Evolutionary conservation across 1,140 invertebrate species (phyloP).

Genomic region (Aporrectodea caliginosa): DNA sequence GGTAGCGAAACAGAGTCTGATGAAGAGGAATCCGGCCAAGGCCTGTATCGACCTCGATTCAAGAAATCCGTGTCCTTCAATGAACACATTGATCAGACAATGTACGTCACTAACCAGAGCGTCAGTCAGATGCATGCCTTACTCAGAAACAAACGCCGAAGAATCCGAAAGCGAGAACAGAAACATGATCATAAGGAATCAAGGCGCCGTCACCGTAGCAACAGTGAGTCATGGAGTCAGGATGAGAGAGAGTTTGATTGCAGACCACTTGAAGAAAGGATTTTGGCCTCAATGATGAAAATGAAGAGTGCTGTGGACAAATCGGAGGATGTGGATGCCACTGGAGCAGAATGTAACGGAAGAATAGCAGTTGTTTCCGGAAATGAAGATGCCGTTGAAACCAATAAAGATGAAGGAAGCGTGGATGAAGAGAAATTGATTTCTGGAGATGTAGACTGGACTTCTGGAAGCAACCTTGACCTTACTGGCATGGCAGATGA

Average conservation of each 20-base stretch:
- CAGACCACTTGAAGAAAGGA: too few species aligned
- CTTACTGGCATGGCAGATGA: too few species aligned
- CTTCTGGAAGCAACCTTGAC: too few species aligned
- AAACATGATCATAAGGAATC: conserved; percentile 34
- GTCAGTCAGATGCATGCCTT: conserved; percentile 47
- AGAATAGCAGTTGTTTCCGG: too few species aligned
- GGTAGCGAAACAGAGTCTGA: conserved; percentile 10
- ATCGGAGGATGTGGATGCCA: too few species aligned
- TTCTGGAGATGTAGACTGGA: too few species aligned
- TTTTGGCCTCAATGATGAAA: too few species aligned
- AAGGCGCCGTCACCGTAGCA: not conserved
- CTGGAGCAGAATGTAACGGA: too few species aligned
- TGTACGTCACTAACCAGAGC: conserved; percentile 44
- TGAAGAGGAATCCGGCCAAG: conserved; percentile 8
- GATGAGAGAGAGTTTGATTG: not conserved
- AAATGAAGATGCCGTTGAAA: too few species aligned
- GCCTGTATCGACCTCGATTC: conserved; percentile 10
- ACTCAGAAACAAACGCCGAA: conserved; percentile 48
- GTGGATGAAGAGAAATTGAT: too few species aligned
- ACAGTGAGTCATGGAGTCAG: not conserved
- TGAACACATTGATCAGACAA: conserved; percentile 46
- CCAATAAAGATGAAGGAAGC: too few species aligned
- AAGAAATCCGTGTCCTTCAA: conserved; percentile 50
- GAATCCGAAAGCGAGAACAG: conserved; percentile 45
- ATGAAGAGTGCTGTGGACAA: too few species aligned